Conservation (phyloP, 2,113 vertebrate genomes). For the Ailurus styani region DNA sequence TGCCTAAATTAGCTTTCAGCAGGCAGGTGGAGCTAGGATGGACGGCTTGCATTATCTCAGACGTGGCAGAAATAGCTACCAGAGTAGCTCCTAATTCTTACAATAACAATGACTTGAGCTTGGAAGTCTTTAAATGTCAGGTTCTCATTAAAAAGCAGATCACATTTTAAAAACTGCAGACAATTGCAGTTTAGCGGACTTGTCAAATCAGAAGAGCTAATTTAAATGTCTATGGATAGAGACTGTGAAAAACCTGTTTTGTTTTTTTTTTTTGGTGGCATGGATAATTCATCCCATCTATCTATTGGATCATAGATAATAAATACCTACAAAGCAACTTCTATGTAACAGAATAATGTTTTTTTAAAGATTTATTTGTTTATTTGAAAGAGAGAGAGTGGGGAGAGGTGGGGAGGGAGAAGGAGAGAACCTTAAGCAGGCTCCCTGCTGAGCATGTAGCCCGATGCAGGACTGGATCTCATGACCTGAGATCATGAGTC, state of each 20-base stretch:
- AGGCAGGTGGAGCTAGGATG: neutral
- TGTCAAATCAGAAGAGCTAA: neutral
- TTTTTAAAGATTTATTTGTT: neutral
- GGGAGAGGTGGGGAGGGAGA: neutral
- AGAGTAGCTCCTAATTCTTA: neutral
- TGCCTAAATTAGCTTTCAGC: neutral
- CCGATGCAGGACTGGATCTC: neutral
- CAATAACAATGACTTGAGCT: neutral
- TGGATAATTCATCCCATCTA: neutral
- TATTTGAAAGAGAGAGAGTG: neutral
- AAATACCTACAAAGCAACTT: neutral
- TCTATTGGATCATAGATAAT: neutral
- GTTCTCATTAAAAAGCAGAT: slow-evolving; percentile 24
- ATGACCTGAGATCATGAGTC: neutral
- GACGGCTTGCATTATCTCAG: neutral
- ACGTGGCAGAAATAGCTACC: neutral
- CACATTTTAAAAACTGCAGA: slow-evolving; percentile 15
- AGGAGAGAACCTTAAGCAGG: neutral
- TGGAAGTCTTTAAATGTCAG: neutral
- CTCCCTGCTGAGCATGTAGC: neutral
- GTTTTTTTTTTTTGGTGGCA: neutral
- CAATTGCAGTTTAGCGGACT: neutral
- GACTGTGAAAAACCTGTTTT: neutral
- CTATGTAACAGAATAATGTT: neutral
- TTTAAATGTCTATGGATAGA: neutral